phyloP scores from a whole-genome alignment of 2,797 vertebrate genomes.

The Cercopithecus hamlyni region DNA sequence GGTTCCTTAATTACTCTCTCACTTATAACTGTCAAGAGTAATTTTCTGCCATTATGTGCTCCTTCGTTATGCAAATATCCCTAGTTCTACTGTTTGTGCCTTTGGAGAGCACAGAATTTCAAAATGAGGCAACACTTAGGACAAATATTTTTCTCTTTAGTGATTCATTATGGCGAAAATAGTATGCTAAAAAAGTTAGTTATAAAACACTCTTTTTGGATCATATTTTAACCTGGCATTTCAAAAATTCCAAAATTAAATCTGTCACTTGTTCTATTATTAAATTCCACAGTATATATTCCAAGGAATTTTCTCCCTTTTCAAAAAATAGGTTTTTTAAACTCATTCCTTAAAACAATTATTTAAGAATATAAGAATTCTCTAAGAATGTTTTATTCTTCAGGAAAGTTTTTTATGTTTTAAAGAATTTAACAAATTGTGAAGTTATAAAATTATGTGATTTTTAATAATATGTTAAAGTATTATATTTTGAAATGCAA shows the following conservation, averaged over 20 bases:
- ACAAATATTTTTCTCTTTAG: slow-evolving; percentile 37
- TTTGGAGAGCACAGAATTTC: slow-evolving; percentile 16
- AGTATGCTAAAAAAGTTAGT: background rate
- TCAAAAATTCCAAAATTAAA: slow-evolving; percentile 37
- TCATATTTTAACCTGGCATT: slow-evolving; percentile 37
- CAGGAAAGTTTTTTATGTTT: background rate
- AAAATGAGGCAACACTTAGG: background rate
- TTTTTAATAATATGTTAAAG: background rate
- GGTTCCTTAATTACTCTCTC: slow-evolving; percentile 71
- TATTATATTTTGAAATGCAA: slow-evolving; percentile 37
- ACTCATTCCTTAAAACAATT: background rate
- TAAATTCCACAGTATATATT: background rate
- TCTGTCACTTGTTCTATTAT: background rate
- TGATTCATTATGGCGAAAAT: slow-evolving; percentile 23
- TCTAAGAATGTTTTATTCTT: background rate
- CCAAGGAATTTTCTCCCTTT: background rate
- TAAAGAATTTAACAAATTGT: slow-evolving; percentile 13
- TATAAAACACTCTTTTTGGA: background rate
- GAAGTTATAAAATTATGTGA: background rate
- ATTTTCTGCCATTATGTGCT: slow-evolving; percentile 77
- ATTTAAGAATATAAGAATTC: slow-evolving; percentile 2
- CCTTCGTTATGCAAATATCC: slow-evolving; percentile 74
- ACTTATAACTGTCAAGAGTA: slow-evolving; percentile 59
- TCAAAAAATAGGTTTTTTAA: background rate
- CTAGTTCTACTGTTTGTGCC: background rate